Base-by-base conservation (phyloP, 2,797 vertebrate genomes). In the Dallia pectoralis region DNA sequence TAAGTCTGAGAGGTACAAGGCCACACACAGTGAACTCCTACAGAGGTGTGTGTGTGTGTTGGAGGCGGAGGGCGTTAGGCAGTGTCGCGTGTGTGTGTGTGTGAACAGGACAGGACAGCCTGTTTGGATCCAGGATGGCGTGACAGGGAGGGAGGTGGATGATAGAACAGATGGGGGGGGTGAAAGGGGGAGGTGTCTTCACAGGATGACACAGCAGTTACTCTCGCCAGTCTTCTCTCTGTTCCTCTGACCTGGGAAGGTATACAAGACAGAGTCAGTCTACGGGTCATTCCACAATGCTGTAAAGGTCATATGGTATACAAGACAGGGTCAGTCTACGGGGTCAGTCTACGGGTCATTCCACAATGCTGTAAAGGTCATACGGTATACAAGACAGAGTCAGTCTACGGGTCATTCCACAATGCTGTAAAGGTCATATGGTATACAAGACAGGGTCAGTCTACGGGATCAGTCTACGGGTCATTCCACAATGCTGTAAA, bases 141-240 rank as follows among this genome's bases (percentile, higher is more conserved):
- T 82, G 61, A 36, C 71, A 79, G 77, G 74, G 76, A 79, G 77
- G 67, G 72, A 70, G 7, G 4, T 1, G 22, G 18, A 18, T n/a
- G n/a, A n/a, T 5, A 40, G 36, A 9, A 40, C 36, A 40, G 27
- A 11, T 25, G 85, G 69, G 74, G 68, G 33, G 82, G 82, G 87
- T 84, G 89, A 89, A 78, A 65, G 89, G 76, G 87, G 80, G 78
- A 87, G 83, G 84, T 80, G 67, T 16, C 85, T 91, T 94, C 95
- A 98, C 94, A 99, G 96, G 90, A 99, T 99, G 85, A 98, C 95
- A 90, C 97, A 99, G 91, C 97, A 99, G 92, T 99, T 98, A 91
- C 97, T 98, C 91, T 99, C 97, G 81, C 96, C 96, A 51, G 97
- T 98, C 93, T 98, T 98, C 93, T 99, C 97, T 86, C 97, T 94